Conservation (phyloP, 2,113 vertebrate genomes). For the Mohoua ochrocephala region DNA sequence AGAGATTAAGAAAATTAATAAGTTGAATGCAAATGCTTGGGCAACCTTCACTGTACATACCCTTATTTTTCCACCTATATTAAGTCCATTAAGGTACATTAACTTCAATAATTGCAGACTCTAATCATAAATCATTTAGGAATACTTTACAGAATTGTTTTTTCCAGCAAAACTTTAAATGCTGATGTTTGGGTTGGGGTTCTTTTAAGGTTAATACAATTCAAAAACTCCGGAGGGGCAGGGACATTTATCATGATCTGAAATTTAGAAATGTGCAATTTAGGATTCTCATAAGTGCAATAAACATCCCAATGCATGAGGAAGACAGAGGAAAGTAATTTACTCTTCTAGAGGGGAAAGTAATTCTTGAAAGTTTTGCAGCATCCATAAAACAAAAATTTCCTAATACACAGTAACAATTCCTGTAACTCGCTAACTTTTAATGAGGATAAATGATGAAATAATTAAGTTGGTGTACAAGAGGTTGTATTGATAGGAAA, state of each 20-base stretch:
- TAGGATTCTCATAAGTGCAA: not conserved
- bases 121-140: not conserved
- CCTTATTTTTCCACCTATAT: not conserved
- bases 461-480: not conserved
- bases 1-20: not conserved
- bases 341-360: not conserved
- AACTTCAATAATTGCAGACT: constrained; percentile 3
- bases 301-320: not conserved
- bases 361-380: not conserved
- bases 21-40: not conserved
- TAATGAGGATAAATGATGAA: not conserved
- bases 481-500: not conserved
- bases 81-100: not conserved
- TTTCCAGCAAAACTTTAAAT: not conserved
- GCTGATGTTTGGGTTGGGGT: not conserved
- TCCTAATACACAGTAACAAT: not conserved
- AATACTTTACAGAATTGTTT: not conserved
- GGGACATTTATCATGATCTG: not conserved
- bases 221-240: not conserved
- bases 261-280: not conserved
- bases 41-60: not conserved
- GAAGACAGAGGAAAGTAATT: not conserved
- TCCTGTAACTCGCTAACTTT: not conserved
- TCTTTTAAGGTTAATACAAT: not conserved
- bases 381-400: not conserved